Evolutionary conservation across 2,797 vertebrate genomes (phyloP), one percentile per base, ranked within the genome.

Genomic region (Urophycis tenuis): DNA sequence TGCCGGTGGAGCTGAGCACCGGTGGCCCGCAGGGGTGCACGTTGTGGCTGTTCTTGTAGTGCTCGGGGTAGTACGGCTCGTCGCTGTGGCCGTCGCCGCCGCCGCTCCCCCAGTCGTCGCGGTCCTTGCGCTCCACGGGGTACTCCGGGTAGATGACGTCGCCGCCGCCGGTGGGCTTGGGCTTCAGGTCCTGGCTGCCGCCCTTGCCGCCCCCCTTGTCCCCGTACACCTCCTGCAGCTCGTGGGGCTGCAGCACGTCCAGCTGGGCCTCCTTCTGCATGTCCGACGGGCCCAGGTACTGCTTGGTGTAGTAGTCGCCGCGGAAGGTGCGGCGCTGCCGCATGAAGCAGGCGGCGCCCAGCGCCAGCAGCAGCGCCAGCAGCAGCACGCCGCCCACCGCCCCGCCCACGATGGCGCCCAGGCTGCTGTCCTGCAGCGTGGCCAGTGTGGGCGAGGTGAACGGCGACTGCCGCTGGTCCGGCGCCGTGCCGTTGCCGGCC

Each of bases 251-350:
- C 83, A 98, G 93, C 81, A 97, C 96, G 84, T 98, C 97, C 88
- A 98, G 93, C 80, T 98, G 96, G 15, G 97, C 95, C 89, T 98
- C 96, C 91, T 98, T 99, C 79, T 99, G 97, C 95, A 98, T 98
- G 92, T 99, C 97, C 17, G 96, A 95, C 0, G 96, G 96, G 76
- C 96, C 95, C 91, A 96, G 93, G 93, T 99, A 99, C 92, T 96
- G 98, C 87, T 99, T 99, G 89, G 97, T 97, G 92, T 98, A 99
- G 91, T 99, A 99, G 93, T 99, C 96, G 32, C 97, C 97, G 34
- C 96, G 93, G 90, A 99, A 99, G 83, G 96, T 99, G 85, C 96
- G 91, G 78, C 96, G 95, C 89, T 95, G 94, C 81, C 94, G 95
- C 93, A 96, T 95, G 90, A 90, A 98, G 89, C 95, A 93, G 75